Base-by-base conservation (phyloP, 2,113 vertebrate species). In the Nothocercus julius region DNA sequence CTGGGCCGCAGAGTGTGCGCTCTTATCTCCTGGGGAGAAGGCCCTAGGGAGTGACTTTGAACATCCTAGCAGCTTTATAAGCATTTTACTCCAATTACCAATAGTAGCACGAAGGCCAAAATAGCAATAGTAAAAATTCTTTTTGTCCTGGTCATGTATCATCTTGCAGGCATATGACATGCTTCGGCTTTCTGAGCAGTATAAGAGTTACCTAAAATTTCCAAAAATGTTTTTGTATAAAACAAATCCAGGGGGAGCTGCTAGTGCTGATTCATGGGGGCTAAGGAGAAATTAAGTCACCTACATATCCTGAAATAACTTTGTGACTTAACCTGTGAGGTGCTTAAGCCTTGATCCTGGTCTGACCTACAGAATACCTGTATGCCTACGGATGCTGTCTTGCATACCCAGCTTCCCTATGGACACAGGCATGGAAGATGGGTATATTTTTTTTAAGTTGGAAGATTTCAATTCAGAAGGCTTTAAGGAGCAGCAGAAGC, bases 41-140 rank as follows among this genome's bases (percentile, higher is more conserved):
- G 18, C n/a, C 3, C 1, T 8, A 7, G 44, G 63, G 51, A 44
- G 30, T 49, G 92, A 66, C 47, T 87, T 25, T 1, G 45, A 20
- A 7, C 25, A 4, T 73, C 0, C 0, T 68, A 78, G 17, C 21
- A 38, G 30, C 2, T 0, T 2, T 1, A 11, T n/a, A 25, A 17
- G 0, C 5, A 16, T 61, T 49, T 61, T 45, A 5, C 16, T 59
- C 27, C 53, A 4, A 0, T 0, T 64, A 22, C 62, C 1, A 10
- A 17, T 83, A 32, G 54, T 30, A 0, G 0, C 45, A 17, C 18
- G 34, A 16, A 51, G 51, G 5, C 1, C 44, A 9, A 45, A 5
- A 11, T 1, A 62, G 64, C 22, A 54, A 0, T 5, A 54, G 74
- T 10, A 66, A 80, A 69, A 80, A 21, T 49, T 51, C 0, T 0